These are phyloP conservation scores for Papilio glaucus DNA, from an alignment of 1,140 invertebrate species.

Conservation along the genomic window DNA sequence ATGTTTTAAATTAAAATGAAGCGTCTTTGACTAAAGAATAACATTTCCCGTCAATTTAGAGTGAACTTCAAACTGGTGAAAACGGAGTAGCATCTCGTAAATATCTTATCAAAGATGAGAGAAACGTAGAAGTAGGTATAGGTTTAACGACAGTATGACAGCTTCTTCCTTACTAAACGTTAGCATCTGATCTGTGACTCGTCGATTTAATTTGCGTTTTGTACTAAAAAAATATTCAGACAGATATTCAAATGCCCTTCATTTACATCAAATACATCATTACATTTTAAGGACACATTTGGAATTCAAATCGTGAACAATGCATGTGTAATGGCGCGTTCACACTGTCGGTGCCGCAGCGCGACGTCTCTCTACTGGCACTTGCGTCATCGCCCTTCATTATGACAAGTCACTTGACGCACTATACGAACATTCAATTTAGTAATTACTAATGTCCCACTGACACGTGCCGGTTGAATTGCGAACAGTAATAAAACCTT, in stretches of 20 bases:
- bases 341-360: slow-evolving; percentile 60
- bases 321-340: slow-evolving; percentile 64
- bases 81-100: too few relatives aligned
- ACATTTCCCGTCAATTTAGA: too few relatives aligned
- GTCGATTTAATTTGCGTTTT: too few relatives aligned
- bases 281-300: slow-evolving; percentile 46
- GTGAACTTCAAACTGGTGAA: too few relatives aligned
- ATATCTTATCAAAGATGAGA: too few relatives aligned
- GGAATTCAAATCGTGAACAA: slow-evolving; percentile 70
- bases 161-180: too few relatives aligned
- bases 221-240: too few relatives aligned
- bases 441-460: slow-evolving; percentile 71
- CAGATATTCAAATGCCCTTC: slow-evolving; percentile 1
- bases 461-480: slow-evolving; percentile 46
- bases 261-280: neutral
- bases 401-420: slow-evolving; percentile 76
- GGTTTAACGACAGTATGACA: too few relatives aligned
- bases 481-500: slow-evolving; percentile 2
- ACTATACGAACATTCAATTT: slow-evolving; percentile 73
- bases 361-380: slow-evolving; percentile 69
- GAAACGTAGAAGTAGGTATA: too few relatives aligned
- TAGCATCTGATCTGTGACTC: too few relatives aligned
- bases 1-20: too few relatives aligned
- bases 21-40: too few relatives aligned
- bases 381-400: slow-evolving; percentile 64